Conservation (phyloP, 2,888 invertebrate species). For the Calameuta pallipes region DNA sequence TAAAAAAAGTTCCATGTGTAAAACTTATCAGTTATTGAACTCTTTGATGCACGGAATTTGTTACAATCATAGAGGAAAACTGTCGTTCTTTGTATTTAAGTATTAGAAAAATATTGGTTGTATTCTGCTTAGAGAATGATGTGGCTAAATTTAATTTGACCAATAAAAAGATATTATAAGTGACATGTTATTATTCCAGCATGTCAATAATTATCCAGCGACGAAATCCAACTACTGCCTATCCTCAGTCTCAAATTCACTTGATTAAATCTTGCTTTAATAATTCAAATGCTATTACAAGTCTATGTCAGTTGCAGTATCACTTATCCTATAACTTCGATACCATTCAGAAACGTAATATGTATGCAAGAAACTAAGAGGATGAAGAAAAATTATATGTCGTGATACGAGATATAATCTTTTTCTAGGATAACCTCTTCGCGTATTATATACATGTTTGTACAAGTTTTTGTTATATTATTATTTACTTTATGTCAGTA, state of each 20-base stretch:
- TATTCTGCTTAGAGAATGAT: not conserved
- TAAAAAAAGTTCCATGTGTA: not conserved
- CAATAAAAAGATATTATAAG: not conserved
- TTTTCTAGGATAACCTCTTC: not conserved
- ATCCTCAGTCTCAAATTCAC: not conserved
- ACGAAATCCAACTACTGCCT: not conserved
- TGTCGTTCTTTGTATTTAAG: not conserved
- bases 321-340: not conserved
- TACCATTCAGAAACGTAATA: not conserved
- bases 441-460: conserved; percentile 9
- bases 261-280: not conserved
- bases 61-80: not conserved
- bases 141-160: not conserved
- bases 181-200: not conserved
- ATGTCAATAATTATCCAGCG: not conserved
- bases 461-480: not conserved
- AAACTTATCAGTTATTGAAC: not conserved
- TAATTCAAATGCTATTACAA: not conserved
- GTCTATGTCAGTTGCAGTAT: not conserved
- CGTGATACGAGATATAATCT: not conserved
- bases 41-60: not conserved
- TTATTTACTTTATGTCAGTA: conserved; percentile 7
- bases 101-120: not conserved
- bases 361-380: not conserved
- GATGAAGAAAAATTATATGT: not conserved